Conservation (phyloP, 2,888 invertebrate genomes). For the Phengaris alcon region DNA sequence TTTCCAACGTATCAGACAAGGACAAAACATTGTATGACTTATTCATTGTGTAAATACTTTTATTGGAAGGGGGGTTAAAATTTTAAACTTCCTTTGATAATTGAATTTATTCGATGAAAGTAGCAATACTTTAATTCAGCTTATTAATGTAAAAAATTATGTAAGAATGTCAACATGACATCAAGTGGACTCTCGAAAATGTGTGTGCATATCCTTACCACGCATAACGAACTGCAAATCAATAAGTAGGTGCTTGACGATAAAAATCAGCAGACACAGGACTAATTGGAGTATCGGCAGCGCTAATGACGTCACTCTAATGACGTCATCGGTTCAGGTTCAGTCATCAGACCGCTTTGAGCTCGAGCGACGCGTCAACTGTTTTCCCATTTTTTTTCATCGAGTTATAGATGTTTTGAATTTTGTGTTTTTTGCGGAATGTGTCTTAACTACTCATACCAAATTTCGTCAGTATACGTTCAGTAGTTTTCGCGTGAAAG, state of each 20-base stretch:
- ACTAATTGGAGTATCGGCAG: conserved; percentile 31
- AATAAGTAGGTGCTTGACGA: conserved; percentile 27
- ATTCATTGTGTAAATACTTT: too few relatives aligned
- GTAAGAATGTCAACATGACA: not conserved
- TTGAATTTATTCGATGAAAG: too few relatives aligned
- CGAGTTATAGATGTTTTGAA: not conserved
- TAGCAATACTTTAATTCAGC: too few relatives aligned
- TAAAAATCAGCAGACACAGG: conserved; percentile 29
- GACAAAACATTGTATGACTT: too few relatives aligned
- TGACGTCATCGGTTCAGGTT: conserved; percentile 28
- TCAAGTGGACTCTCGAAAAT: not conserved
- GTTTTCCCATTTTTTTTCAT: conserved; percentile 9
- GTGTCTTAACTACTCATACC: too few relatives aligned
- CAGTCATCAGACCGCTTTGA: conserved; percentile 10
- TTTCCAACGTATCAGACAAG: too few relatives aligned
- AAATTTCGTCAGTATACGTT: too few relatives aligned
- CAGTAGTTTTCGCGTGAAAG: too few relatives aligned
- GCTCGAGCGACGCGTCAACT: conserved; percentile 14
- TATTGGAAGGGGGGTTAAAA: too few relatives aligned
- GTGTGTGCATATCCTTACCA: not conserved
- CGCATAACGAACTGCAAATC: conserved; percentile 12
- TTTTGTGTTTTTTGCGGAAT: not conserved
- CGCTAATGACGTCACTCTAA: conserved; percentile 28
- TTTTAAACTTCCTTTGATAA: too few relatives aligned
- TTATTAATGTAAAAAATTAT: not conserved